Evolutionary conservation across 2,113 vertebrate species (phyloP).

Genomic region (Labeo rohita): DNA sequence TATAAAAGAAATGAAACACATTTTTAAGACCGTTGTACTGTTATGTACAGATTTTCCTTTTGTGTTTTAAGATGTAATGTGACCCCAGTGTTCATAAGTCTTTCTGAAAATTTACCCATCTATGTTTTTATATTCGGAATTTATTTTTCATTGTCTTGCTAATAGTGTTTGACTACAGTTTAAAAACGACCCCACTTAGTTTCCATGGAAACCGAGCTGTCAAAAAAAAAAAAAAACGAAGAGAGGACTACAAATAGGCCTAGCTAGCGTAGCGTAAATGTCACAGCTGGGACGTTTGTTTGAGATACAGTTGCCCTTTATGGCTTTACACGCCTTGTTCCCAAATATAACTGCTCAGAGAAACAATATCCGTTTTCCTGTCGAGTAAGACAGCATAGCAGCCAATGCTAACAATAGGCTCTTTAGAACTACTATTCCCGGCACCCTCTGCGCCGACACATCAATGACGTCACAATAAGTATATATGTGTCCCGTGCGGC

Average conservation of each 20-base stretch:
- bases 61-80: neutral
- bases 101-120: neutral
- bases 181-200: slow-evolving; percentile 3
- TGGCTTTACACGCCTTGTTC: neutral
- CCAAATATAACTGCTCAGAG: slow-evolving; percentile 6
- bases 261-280: neutral
- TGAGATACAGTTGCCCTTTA: neutral
- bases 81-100: neutral
- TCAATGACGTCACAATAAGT: slow-evolving; percentile 74
- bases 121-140: neutral
- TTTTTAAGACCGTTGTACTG: neutral
- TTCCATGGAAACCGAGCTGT: slow-evolving; percentile 47
- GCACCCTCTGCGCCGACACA: slow-evolving; percentile 55
- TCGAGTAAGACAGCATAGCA: neutral
- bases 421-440: slow-evolving; percentile 72
- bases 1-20: neutral
- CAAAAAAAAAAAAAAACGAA: slow-evolving; percentile 9
- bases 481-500: slow-evolving; percentile 72
- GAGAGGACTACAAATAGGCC: neutral
- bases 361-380: slow-evolving; percentile 25
- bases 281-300: neutral
- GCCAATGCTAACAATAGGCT: neutral
- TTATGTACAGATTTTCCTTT: no score
- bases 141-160: neutral
- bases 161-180: slow-evolving; percentile 2